Conservation (phyloP, 1,140 invertebrate genomes). For the Apis cerana region DNA sequence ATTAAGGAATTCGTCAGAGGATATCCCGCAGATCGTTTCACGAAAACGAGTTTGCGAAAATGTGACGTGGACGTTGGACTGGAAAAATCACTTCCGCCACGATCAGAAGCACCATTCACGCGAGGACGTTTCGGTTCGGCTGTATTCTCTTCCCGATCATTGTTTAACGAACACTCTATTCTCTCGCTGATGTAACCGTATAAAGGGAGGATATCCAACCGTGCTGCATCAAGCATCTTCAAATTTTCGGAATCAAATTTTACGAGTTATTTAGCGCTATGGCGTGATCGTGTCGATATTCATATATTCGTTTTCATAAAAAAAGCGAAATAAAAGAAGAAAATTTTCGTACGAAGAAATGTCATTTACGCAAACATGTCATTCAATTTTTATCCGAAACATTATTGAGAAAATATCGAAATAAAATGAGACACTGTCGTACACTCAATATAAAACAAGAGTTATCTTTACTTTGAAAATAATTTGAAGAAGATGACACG, state of each 20-base stretch:
- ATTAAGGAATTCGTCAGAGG: too few relatives aligned
- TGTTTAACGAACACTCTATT: slow-evolving; percentile 54
- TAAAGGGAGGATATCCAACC: slow-evolving; percentile 1
- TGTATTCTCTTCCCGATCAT: slow-evolving; percentile 1
- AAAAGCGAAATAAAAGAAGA: too few relatives aligned
- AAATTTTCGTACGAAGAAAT: neutral
- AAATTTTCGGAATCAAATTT: slow-evolving; percentile 9
- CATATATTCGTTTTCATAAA: neutral
- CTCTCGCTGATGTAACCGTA: neutral
- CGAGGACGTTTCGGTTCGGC: slow-evolving; percentile 16
- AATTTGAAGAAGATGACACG: too few relatives aligned
- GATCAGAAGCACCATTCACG: slow-evolving; percentile 25
- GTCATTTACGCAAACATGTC: too few relatives aligned
- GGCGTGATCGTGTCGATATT: neutral
- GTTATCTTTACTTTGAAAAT: too few relatives aligned
- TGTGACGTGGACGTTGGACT: slow-evolving; percentile 5
- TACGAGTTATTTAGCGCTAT: neutral
- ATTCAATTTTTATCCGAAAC: too few relatives aligned
- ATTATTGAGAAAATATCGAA: too few relatives aligned
- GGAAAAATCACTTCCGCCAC: slow-evolving; percentile 45
- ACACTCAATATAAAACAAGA: too few relatives aligned
- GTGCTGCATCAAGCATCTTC: neutral
- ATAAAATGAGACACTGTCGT: too few relatives aligned
- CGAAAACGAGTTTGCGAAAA: slow-evolving; percentile 9
- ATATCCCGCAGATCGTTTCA: slow-evolving; percentile 3